Conservation (phyloP, 2,888 invertebrate genomes). For the Corbicula japonica region DNA sequence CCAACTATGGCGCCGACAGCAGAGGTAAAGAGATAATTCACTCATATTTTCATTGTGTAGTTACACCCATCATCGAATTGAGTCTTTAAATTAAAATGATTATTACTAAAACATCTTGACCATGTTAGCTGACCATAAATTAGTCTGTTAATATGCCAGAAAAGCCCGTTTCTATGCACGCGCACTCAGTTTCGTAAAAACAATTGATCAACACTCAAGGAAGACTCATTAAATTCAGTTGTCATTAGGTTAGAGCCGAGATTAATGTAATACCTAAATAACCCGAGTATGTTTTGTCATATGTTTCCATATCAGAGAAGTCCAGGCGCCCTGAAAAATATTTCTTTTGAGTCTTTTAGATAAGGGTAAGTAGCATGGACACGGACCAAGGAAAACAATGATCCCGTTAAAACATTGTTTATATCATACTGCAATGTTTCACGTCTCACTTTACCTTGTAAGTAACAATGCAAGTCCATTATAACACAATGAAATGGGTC, state of each 20-base stretch:
- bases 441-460: too few relatives aligned
- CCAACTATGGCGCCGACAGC: constrained; percentile 73
- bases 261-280: neutral
- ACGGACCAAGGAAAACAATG: too few relatives aligned
- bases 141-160: neutral
- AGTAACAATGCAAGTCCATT: too few relatives aligned
- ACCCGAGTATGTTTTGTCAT: too few relatives aligned
- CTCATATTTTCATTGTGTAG: neutral
- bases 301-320: neutral
- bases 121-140: neutral
- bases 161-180: constrained; percentile 36
- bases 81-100: neutral
- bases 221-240: neutral
- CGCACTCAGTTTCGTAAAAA: neutral
- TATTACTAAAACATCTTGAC: neutral
- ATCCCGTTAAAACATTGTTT: too few relatives aligned
- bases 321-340: neutral
- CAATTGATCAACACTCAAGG: neutral
- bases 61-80: neutral
- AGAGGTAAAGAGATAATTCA: constrained; percentile 61
- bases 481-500: too few relatives aligned
- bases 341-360: neutral
- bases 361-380: too few relatives aligned
- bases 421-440: too few relatives aligned
- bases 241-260: neutral